phyloP scores from a whole-genome alignment of 1,140 invertebrate species.

The Ceratina calcarata region DNA sequence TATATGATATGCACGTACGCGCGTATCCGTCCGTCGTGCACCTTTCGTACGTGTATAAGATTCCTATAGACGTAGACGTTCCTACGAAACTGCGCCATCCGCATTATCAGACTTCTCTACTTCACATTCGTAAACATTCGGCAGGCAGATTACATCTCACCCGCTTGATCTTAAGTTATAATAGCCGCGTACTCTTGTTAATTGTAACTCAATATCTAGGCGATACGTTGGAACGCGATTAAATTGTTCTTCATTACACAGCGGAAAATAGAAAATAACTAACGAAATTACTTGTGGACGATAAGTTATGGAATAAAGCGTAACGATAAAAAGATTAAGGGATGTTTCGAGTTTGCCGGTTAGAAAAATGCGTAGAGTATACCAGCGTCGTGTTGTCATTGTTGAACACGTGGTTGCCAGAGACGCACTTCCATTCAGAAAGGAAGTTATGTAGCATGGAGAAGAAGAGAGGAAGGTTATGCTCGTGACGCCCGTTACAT shows the following conservation, averaged over 20 bases:
- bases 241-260: not conserved
- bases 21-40: too few relatives aligned
- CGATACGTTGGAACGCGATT: too few relatives aligned
- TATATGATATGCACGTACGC: not conserved
- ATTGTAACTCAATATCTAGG: not conserved
- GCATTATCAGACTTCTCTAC: slow-evolving; percentile 72
- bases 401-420: slow-evolving; percentile 60
- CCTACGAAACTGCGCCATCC: slow-evolving; percentile 62
- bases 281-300: too few relatives aligned
- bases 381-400: slow-evolving; percentile 6
- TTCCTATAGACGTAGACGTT: slow-evolving; percentile 70
- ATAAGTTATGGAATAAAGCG: not conserved
- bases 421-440: slow-evolving; percentile 74
- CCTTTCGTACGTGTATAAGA: slow-evolving; percentile 41
- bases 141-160: slow-evolving; percentile 43
- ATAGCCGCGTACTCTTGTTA: not conserved
- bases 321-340: too few relatives aligned
- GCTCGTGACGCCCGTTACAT: slow-evolving; percentile 77
- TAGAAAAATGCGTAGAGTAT: too few relatives aligned
- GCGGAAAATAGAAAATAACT: not conserved
- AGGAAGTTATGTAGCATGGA: slow-evolving; percentile 67
- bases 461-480: slow-evolving; percentile 71
- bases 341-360: too few relatives aligned
- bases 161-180: not conserved
- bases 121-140: slow-evolving; percentile 77